Evolutionary conservation across 2,888 invertebrate species (phyloP).

Genomic region (Zootermopsis nevadensis): DNA sequence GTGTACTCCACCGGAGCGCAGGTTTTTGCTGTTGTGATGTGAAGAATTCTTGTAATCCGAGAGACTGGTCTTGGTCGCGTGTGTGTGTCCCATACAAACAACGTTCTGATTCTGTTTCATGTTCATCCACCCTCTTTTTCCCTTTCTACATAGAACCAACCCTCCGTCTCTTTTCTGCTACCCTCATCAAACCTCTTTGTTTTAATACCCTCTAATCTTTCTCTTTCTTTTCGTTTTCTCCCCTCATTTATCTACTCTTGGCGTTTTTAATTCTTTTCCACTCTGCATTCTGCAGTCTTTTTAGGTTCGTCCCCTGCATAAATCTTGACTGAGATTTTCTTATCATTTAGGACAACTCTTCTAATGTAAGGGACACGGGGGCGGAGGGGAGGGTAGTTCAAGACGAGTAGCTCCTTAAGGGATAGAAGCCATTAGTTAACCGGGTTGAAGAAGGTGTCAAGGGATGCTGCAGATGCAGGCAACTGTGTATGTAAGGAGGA

Average conservation of each 20-base stretch:
- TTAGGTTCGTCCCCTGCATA: slow-evolving; percentile 31
- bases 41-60: too few relatives aligned
- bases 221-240: slow-evolving; percentile 39
- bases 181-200: slow-evolving; percentile 44
- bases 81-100: too few relatives aligned
- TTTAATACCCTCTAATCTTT: slow-evolving; percentile 42
- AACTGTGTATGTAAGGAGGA: slow-evolving; percentile 12
- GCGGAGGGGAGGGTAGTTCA: slow-evolving; percentile 32
- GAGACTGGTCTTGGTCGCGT: too few relatives aligned
- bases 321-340: slow-evolving; percentile 45
- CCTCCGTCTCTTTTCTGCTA: slow-evolving; percentile 4
- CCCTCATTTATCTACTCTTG: slow-evolving; percentile 43
- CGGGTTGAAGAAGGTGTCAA: slow-evolving; percentile 42
- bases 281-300: slow-evolving; percentile 30
- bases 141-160: background rate
- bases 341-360: slow-evolving; percentile 47
- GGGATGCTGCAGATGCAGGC: slow-evolving; percentile 32
- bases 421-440: slow-evolving; percentile 45
- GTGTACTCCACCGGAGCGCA: too few relatives aligned
- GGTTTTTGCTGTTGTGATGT: too few relatives aligned
- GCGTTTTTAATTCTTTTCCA: slow-evolving; percentile 39
- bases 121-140: background rate
- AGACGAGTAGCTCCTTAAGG: slow-evolving; percentile 47
- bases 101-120: background rate
- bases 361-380: slow-evolving; percentile 31